Conservation (phyloP, 1,140 invertebrate genomes). For the Notospermus geniculatus region DNA sequence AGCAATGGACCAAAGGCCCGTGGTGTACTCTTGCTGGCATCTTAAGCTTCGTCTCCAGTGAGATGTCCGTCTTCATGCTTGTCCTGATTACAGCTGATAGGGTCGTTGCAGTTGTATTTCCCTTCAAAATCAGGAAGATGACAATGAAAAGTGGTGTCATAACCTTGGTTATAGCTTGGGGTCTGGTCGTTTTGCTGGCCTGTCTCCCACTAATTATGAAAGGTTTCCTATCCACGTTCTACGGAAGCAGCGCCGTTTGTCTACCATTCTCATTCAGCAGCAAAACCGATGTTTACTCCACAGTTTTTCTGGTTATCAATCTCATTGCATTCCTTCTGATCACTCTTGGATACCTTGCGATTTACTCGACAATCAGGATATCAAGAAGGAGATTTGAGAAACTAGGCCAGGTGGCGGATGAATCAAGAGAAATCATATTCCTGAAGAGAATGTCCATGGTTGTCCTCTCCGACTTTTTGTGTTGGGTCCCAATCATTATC, state of each 20-base stretch:
- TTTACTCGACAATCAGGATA: not conserved
- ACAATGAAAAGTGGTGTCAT: no score
- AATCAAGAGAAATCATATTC: not conserved
- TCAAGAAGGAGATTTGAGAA: not conserved
- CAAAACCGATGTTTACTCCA: not conserved
- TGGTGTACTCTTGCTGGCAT: not conserved
- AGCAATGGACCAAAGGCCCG: not conserved
- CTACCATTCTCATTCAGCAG: not conserved
- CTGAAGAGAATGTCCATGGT: not conserved
- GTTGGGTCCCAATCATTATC: conserved; percentile 3
- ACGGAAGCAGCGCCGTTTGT: not conserved
- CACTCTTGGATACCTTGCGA: not conserved
- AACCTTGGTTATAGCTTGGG: no score
- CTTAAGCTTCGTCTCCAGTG: no score
- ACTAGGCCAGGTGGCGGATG: not conserved
- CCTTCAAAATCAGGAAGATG: no score
- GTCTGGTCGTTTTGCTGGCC: no score
- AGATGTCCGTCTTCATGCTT: no score
- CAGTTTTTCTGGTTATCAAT: not conserved
- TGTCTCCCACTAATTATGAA: not conserved
- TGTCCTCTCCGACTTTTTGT: not conserved
- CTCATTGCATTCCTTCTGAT: not conserved
- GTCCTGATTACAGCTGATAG: no score
- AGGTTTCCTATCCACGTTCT: not conserved
- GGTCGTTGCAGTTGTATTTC: no score